A percentile compares a stretch with the other conserved stretches of the same genome.
Evolutionary conservation across 2,113 vertebrate species (phyloP).

Genomic region (Vulpes ferrilata): DNA sequence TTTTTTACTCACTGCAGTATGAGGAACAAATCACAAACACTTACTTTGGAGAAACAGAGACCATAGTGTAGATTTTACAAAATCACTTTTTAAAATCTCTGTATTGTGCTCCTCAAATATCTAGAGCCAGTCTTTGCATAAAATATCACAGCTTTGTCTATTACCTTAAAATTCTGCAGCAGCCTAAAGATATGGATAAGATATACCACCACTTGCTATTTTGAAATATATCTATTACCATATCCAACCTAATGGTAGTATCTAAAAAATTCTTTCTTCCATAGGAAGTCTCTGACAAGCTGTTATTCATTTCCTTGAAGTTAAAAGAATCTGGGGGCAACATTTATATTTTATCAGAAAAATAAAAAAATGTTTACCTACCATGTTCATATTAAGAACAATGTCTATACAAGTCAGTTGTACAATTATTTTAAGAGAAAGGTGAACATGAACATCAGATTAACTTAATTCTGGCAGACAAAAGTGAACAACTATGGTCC

Average conservation of each 20-base stretch:
- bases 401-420: constrained; percentile 95
- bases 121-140: constrained; percentile 88
- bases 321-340: constrained; percentile 92
- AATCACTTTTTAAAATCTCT: constrained; percentile 90
- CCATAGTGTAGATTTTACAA: constrained; percentile 92
- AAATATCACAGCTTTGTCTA: constrained; percentile 92
- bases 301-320: constrained; percentile 89
- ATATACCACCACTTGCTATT: constrained; percentile 91
- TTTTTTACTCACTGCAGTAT: constrained; percentile 93
- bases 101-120: constrained; percentile 90
- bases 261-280: constrained; percentile 97
- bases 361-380: constrained; percentile 94
- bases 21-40: constrained; percentile 98
- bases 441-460: constrained; percentile 94
- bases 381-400: constrained; percentile 95
- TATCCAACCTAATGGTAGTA: constrained; percentile 91
- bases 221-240: constrained; percentile 92
- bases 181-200: constrained; percentile 93
- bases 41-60: constrained; percentile 97
- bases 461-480: constrained; percentile 95
- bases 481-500: constrained; percentile 95
- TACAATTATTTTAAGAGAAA: constrained; percentile 96
- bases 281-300: constrained; percentile 97
- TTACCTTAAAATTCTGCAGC: constrained; percentile 95
- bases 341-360: constrained; percentile 91